phyloP scores from a whole-genome alignment of 2,888 invertebrate genomes.

The Hartigia nigra region DNA sequence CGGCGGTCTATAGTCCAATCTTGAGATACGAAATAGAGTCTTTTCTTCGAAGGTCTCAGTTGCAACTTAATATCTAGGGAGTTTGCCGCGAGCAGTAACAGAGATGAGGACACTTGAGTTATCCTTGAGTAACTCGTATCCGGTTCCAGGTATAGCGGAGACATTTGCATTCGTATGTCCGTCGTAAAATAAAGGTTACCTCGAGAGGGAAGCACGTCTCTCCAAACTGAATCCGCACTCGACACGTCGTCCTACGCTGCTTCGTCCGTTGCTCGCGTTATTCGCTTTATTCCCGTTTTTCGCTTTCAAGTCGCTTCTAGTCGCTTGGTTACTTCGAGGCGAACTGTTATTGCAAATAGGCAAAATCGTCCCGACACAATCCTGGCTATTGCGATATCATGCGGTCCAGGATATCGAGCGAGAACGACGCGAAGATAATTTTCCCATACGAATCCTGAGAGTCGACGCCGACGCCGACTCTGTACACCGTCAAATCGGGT shows the following conservation, averaged over 20 bases:
- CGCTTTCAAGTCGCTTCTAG: slow-evolving; percentile 23
- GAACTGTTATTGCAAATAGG: slow-evolving; percentile 55
- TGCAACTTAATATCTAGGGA: not conserved
- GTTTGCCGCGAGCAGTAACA: not conserved
- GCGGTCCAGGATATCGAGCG: slow-evolving; percentile 43
- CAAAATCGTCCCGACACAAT: slow-evolving; percentile 45
- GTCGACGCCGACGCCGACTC: slow-evolving; percentile 32
- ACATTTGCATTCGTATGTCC: slow-evolving; percentile 53
- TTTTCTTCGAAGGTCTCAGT: not conserved
- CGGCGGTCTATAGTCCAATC: not conserved
- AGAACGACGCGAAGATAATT: slow-evolving; percentile 50
- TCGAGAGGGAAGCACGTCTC: slow-evolving; percentile 52
- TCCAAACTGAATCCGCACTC: slow-evolving; percentile 45
- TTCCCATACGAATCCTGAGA: slow-evolving; percentile 46
- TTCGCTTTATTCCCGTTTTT: slow-evolving; percentile 16
- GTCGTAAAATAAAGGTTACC: slow-evolving; percentile 55
- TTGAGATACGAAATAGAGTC: not conserved
- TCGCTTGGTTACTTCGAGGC: slow-evolving; percentile 18
- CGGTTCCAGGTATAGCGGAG: not conserved
- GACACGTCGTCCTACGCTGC: slow-evolving; percentile 26
- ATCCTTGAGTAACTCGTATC: not conserved
- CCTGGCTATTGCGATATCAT: slow-evolving; percentile 48
- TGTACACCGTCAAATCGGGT: slow-evolving; percentile 49
- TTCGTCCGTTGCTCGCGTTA: not conserved
- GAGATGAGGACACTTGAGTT: not conserved